Base-by-base conservation (phyloP, 2,797 vertebrate species). In the Onychomys torridus region DNA sequence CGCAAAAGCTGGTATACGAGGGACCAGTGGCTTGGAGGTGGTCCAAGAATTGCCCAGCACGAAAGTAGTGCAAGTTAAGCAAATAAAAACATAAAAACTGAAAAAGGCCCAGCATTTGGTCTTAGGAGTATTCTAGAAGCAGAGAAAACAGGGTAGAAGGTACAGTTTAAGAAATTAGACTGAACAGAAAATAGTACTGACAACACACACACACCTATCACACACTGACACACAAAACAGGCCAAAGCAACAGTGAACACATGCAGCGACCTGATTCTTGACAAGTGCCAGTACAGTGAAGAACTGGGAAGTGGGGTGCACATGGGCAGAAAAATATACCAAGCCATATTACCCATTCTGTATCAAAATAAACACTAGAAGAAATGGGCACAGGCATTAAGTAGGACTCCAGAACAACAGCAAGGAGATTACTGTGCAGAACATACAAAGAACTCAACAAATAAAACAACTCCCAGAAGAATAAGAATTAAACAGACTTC, bases 61-160 rank as follows among this genome's bases (percentile, higher is more conserved):
- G 91, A 84, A 76, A 84, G n/a, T 61, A 55, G 61, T 86, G 91
- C 55, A 71, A 71, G n/a, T 32, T 57, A 63, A 81, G 79, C 84
- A 77, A 69, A 57, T 57, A 37, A 21, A 12, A 52, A 34, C 29
- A 52, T 34, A 55, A n/a, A n/a, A n/a, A 52, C 78, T 13, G n/a
- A 13, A 57, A 71, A 83, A 76, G 11, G 12, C n/a, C 76, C 89
- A 59, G 59, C 2, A 1, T 37, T 37, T 67, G 34, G 37, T 77
- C 40, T 84, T 55, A 57, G 63, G 43, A 67, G 55, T 89, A 49
- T 13, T 61, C n/a, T 16, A 65, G 21, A 92, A 77, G 46, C n/a
- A 73, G 21, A 63, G 29, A 16, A 49, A 71, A 76, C 19, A 75
- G 25, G 8, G 12, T 46, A 75, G 43, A 89, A 27, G 40, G 29